Evolutionary conservation across 2,797 vertebrate genomes (phyloP).

Genomic region (Perodicticus potto): DNA sequence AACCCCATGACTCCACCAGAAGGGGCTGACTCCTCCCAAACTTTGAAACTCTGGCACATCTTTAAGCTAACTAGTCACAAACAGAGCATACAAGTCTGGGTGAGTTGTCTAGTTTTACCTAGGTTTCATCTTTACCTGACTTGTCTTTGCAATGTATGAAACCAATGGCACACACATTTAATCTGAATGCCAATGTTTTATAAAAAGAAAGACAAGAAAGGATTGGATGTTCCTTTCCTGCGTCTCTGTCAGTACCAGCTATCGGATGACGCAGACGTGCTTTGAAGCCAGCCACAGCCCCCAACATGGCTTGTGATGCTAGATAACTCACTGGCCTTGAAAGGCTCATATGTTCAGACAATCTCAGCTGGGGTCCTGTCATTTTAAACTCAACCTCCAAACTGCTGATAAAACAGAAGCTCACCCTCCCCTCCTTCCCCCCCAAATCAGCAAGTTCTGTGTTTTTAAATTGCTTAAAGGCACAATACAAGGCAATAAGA

Average conservation of each 20-base stretch:
- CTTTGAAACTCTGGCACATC: background rate
- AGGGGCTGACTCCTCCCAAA: background rate
- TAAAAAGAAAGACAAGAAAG: background rate
- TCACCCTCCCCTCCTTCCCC: background rate
- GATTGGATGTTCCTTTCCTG: background rate
- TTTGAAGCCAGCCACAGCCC: background rate
- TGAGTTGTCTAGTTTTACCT: background rate
- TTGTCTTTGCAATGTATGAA: background rate
- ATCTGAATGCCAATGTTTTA: background rate
- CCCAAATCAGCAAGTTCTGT: background rate
- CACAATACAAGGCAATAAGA: background rate
- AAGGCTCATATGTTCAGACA: background rate
- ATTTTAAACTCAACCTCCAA: background rate
- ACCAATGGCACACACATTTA: background rate
- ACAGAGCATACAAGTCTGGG: background rate
- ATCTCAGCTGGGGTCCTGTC: background rate
- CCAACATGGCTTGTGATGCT: fast-evolving
- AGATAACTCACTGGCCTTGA: fast-evolving
- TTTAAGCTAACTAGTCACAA: background rate
- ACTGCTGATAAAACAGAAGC: background rate
- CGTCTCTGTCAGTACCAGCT: background rate
- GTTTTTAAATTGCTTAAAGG: background rate
- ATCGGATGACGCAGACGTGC: fast-evolving
- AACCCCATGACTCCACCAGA: background rate
- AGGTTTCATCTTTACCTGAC: background rate